Conservation (phyloP, 2,113 vertebrate species). For the Alectura lathami region DNA sequence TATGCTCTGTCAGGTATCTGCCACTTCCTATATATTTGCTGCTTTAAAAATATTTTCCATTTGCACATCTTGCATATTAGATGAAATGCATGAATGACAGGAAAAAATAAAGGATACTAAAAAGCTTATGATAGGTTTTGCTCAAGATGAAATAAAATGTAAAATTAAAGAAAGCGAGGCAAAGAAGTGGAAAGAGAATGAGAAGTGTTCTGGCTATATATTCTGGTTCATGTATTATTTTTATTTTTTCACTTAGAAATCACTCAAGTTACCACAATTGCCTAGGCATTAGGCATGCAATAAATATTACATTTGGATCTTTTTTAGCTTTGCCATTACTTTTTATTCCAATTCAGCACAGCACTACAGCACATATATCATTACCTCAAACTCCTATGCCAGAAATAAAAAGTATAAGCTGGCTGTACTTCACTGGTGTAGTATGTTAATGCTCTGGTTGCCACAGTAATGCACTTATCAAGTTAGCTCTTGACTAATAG, state of each 20-base stretch:
- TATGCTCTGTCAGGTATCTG: neutral
- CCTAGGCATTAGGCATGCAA: neutral
- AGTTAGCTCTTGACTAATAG: neutral
- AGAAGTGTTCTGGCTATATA: neutral
- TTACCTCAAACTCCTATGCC: neutral
- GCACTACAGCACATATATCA: neutral
- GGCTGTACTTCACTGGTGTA: neutral
- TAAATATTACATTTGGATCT: neutral
- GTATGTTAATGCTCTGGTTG: constrained; percentile 33
- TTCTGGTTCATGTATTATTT: neutral
- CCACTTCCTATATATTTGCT: neutral
- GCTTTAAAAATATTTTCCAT: neutral
- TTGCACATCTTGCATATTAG: neutral
- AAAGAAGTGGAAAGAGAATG: neutral
- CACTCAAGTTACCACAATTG: neutral
- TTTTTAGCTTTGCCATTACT: neutral
- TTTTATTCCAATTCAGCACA: neutral
- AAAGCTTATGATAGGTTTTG: neutral
- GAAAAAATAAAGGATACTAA: neutral
- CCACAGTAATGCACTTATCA: neutral
- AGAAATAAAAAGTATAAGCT: neutral
- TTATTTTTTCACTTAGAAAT: neutral
- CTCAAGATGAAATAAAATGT: neutral
- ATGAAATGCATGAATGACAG: neutral
- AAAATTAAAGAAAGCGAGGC: neutral